These are phyloP conservation scores for Meloe dianella DNA, from an alignment of 2,888 invertebrate genomes.

Conservation along the genomic window DNA sequence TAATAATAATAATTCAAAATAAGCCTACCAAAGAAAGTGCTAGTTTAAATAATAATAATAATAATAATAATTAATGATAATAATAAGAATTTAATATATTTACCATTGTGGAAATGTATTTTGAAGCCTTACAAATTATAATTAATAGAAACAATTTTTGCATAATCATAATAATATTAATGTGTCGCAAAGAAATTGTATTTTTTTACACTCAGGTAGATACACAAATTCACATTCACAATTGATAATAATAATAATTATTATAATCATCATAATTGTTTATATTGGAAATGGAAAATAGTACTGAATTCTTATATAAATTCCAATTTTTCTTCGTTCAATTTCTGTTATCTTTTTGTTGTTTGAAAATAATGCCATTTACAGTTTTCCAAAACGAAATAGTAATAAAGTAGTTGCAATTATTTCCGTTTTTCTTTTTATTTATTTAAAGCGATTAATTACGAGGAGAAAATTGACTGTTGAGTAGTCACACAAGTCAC, in stretches of 20 bases:
- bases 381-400: slow-evolving; percentile 6
- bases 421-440: not conserved
- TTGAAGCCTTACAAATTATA: slow-evolving; percentile 31
- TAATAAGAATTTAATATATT: slow-evolving; percentile 22
- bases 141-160: slow-evolving; percentile 42
- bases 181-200: slow-evolving; percentile 48
- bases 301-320: slow-evolving; percentile 18
- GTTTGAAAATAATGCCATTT: slow-evolving; percentile 17
- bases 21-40: slow-evolving; percentile 56
- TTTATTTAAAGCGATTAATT: no score
- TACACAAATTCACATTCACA: slow-evolving; percentile 18
- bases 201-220: slow-evolving; percentile 56
- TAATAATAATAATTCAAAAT: slow-evolving; percentile 27
- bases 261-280: not conserved
- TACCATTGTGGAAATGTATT: slow-evolving; percentile 28
- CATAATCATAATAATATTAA: slow-evolving; percentile 17
- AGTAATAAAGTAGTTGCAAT: not conserved
- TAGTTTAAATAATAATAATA: slow-evolving; percentile 45
- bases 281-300: not conserved
- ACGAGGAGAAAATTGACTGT: no score
- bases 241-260: not conserved
- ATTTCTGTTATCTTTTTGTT: slow-evolving; percentile 20
- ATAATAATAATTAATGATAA: not conserved
- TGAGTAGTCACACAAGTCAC: no score
- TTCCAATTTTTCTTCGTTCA: slow-evolving; percentile 30